Conservation (phyloP, 2,797 vertebrate genomes). For the Ptychadena robeensis region DNA sequence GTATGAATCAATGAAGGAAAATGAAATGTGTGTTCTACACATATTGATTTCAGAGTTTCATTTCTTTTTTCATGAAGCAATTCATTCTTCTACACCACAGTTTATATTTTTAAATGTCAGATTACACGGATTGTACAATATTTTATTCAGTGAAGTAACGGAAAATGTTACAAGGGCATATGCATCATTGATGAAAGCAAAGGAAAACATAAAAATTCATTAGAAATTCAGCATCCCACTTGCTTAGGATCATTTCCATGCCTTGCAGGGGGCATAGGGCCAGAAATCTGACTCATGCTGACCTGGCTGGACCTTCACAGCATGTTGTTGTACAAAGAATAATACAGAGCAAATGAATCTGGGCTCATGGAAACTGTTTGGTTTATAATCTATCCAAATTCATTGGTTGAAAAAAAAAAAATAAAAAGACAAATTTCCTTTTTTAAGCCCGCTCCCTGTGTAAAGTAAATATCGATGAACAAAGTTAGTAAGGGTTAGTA, state of each 20-base stretch:
- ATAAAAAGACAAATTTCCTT: too few species aligned
- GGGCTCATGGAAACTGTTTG: slow-evolving; percentile 17
- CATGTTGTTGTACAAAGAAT: slow-evolving; percentile 5
- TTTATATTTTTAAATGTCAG: neutral
- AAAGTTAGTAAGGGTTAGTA: too few species aligned
- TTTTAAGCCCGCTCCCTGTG: too few species aligned
- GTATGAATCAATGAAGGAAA: too few species aligned
- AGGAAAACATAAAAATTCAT: neutral
- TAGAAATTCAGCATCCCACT: slow-evolving; percentile 5
- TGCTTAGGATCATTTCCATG: slow-evolving; percentile 12
- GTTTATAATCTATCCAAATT: neutral
- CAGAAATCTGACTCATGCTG: slow-evolving; percentile 26
- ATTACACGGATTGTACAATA: slow-evolving; percentile 1
- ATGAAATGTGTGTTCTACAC: too few species aligned
- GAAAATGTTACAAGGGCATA: slow-evolving; percentile 12
- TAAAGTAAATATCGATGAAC: too few species aligned
- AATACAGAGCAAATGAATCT: neutral
- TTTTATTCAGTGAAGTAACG: slow-evolving; percentile 6
- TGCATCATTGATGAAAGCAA: neutral
- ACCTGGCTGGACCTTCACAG: slow-evolving; percentile 13
- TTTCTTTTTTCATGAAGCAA: neutral
- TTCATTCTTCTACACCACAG: neutral
- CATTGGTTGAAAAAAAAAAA: neutral
- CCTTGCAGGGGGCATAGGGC: neutral
- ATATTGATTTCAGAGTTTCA: neutral